Evolutionary conservation across 2,888 invertebrate genomes (phyloP).

Genomic region (Drosophila borealis): DNA sequence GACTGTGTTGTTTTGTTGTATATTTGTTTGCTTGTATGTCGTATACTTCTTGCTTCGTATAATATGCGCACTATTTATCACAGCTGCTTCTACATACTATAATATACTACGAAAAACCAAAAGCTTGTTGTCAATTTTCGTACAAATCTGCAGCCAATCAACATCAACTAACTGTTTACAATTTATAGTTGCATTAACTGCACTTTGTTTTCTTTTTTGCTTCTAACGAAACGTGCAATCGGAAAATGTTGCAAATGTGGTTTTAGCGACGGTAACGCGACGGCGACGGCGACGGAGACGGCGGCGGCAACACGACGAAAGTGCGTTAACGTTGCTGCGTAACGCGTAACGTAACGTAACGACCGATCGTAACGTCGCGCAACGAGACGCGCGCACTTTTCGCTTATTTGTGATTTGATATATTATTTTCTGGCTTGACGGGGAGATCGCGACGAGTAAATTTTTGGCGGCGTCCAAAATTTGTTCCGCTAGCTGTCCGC

Average conservation of each 20-base stretch:
- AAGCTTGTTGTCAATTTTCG: constrained; percentile 41
- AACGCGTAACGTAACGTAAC: constrained; percentile 60
- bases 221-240: constrained; percentile 16
- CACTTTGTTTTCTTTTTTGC: constrained; percentile 19
- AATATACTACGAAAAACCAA: constrained; percentile 67
- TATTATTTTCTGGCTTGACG: constrained; percentile 16
- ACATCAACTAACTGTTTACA: constrained; percentile 40
- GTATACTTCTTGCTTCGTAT: constrained; percentile 77
- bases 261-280: constrained; percentile 67
- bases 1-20: constrained; percentile 20
- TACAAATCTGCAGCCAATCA: constrained; percentile 32
- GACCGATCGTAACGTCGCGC: constrained; percentile 57
- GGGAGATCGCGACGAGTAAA: constrained; percentile 49
- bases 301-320: constrained; percentile 33
- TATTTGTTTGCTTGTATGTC: constrained; percentile 45
- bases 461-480: constrained; percentile 36
- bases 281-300: constrained; percentile 23
- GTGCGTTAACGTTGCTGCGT: constrained; percentile 47
- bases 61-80: constrained; percentile 81
- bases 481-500: constrained; percentile 23
- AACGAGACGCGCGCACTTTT: constrained; percentile 56
- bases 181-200: constrained; percentile 28
- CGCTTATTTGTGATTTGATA: constrained; percentile 13
- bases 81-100: constrained; percentile 81
- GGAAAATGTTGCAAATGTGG: constrained; percentile 33